phyloP scores from a whole-genome alignment of 2,888 invertebrate genomes.

The Andrena camellia region DNA sequence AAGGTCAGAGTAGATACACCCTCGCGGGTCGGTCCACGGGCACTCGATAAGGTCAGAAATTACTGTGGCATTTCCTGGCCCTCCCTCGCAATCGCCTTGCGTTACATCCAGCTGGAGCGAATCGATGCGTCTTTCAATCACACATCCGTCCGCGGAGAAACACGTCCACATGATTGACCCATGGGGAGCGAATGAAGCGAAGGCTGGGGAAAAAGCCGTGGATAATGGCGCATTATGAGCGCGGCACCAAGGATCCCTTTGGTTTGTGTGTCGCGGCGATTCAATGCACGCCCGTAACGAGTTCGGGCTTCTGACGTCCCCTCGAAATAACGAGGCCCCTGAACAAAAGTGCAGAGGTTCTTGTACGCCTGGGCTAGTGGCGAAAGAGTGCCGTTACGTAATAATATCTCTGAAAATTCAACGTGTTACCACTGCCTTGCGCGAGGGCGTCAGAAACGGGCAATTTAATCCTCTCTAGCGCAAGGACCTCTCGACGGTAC shows the following conservation, averaged over 20 bases:
- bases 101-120: background rate
- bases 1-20: conserved; percentile 46
- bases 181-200: background rate
- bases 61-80: conserved; percentile 3
- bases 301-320: conserved; percentile 46
- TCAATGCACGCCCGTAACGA: conserved; percentile 48
- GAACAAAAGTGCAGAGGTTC: conserved; percentile 65
- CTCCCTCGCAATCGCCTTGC: background rate
- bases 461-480: conserved; percentile 65
- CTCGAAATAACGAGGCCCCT: conserved; percentile 68
- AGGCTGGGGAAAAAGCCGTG: background rate
- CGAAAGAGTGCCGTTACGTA: conserved; percentile 64
- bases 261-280: conserved; percentile 28
- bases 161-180: background rate
- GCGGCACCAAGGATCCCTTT: background rate
- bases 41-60: conserved; percentile 23
- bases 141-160: background rate
- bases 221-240: background rate
- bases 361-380: conserved; percentile 32
- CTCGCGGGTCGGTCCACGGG: conserved; percentile 31
- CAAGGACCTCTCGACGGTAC: conserved; percentile 66
- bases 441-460: conserved; percentile 60
- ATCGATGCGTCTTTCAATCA: background rate
- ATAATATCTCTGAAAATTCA: conserved; percentile 69
- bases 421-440: conserved; percentile 48